Conservation (phyloP, 2,797 vertebrate species). For the Anguilla marmorata region DNA sequence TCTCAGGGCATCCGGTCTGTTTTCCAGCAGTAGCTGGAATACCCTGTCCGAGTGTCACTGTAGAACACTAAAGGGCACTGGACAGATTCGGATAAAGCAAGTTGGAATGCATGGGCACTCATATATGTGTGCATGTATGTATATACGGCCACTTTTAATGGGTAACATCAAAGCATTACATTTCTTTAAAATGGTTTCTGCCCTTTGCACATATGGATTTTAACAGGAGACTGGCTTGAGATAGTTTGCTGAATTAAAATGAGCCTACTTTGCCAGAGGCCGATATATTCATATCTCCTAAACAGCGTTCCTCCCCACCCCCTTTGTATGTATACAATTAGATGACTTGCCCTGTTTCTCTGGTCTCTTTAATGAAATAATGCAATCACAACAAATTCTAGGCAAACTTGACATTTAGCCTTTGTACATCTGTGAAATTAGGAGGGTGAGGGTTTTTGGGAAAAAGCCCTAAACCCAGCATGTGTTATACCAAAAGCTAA, state of each 20-base stretch:
- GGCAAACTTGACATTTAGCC: conserved; percentile 70
- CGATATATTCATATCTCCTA: conserved; percentile 78
- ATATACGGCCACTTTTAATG: neutral
- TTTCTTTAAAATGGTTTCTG: neutral
- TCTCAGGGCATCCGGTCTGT: neutral
- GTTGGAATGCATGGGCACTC: neutral
- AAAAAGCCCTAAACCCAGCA: conserved; percentile 55
- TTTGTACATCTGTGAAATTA: conserved; percentile 54
- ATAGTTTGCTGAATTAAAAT: conserved; percentile 58
- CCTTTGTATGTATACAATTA: conserved; percentile 49
- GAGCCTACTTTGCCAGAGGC: conserved; percentile 76
- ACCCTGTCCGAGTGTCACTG: too few species aligned
- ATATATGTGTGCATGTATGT: neutral
- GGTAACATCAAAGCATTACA: neutral
- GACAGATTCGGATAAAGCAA: neutral
- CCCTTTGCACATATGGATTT: conserved; percentile 12
- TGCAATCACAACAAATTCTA: conserved; percentile 61
- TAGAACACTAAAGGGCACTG: neutral
- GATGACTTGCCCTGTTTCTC: conserved; percentile 49
- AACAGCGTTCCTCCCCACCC: conserved; percentile 64
- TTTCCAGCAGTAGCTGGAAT: too few species aligned
- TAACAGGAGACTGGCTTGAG: conserved; percentile 3
- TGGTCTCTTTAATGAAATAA: conserved; percentile 61
- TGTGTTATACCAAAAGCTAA: conserved; percentile 59
- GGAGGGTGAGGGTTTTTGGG: conserved; percentile 51